Percentiles rank a stretch among this genome's conserved stretches.
These are phyloP conservation scores for Ophioninae sp. DNA, from an alignment of 2,888 invertebrate species.

Conservation along the genomic window DNA sequence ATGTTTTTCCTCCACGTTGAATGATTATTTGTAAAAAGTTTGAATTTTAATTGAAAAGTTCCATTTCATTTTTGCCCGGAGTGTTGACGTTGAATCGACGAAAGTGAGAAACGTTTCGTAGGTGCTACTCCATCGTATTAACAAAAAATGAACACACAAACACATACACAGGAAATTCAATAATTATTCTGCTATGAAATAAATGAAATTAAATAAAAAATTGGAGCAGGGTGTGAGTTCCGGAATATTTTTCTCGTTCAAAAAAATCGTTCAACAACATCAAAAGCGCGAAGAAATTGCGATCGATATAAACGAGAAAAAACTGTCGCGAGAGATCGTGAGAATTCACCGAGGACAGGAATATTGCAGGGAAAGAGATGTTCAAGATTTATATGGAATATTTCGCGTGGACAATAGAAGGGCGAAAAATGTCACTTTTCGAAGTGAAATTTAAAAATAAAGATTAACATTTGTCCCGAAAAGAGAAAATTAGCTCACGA, in stretches of 20 bases:
- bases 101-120: constrained; percentile 49
- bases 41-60: constrained; percentile 28
- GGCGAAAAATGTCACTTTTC: constrained; percentile 26
- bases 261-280: constrained; percentile 14
- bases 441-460: constrained; percentile 20
- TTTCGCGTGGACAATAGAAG: constrained; percentile 66
- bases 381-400: constrained; percentile 65
- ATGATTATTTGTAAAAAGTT: constrained; percentile 27
- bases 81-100: constrained; percentile 12
- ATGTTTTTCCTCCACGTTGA: too few relatives aligned
- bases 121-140: constrained; percentile 40
- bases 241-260: not conserved
- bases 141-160: constrained; percentile 19
- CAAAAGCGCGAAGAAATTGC: constrained; percentile 53
- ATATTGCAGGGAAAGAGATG: constrained; percentile 35
- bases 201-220: not conserved
- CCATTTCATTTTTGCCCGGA: not conserved
- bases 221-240: not conserved
- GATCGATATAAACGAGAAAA: constrained; percentile 46
- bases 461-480: constrained; percentile 7
- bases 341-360: constrained; percentile 24
- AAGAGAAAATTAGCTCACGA: not conserved
- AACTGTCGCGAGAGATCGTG: constrained; percentile 15
- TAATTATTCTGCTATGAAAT: constrained; percentile 3
- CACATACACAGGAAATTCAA: constrained; percentile 1